Percentiles rank a stretch among this genome's conserved stretches.
Conservation (phyloP, 2,888 invertebrate genomes). For the Aleiodes testaceus region DNA sequence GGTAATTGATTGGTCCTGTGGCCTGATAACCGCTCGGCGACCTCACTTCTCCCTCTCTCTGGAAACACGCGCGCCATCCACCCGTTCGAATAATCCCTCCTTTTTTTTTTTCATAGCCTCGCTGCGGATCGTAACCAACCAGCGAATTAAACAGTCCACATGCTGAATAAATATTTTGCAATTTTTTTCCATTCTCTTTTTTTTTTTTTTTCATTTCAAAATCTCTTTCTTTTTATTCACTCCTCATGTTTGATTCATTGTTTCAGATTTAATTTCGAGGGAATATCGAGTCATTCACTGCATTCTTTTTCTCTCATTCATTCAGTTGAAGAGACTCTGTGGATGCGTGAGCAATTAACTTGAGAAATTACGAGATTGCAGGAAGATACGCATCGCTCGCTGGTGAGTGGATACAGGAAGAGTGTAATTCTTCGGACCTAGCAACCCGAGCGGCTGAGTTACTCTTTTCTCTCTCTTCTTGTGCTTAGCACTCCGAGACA, state of each 20-base stretch:
- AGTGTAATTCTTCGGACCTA: slow-evolving; percentile 63
- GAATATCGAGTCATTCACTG: too few relatives aligned
- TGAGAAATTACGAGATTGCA: slow-evolving; percentile 62
- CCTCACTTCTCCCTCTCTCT: slow-evolving; percentile 49
- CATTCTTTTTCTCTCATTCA: background rate
- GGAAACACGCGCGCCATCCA: slow-evolving; percentile 56
- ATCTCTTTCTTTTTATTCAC: background rate
- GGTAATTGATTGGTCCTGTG: slow-evolving; percentile 68
- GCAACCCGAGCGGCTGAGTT: slow-evolving; percentile 51
- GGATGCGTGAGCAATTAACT: slow-evolving; percentile 65
- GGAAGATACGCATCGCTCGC: slow-evolving; percentile 63
- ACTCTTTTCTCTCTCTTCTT: too few relatives aligned
- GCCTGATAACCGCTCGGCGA: slow-evolving; percentile 64
- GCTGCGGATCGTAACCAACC: slow-evolving; percentile 26
- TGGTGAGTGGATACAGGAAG: slow-evolving; percentile 61
- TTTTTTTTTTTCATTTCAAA: background rate
- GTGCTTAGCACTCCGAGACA: slow-evolving; percentile 6
- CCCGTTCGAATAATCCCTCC: slow-evolving; percentile 57
- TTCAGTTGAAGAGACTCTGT: slow-evolving; percentile 42
- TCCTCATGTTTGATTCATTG: background rate
- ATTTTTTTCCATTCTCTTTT: background rate
- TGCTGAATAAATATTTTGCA: slow-evolving; percentile 26
- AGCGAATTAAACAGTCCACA: slow-evolving; percentile 21
- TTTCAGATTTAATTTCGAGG: too few relatives aligned
- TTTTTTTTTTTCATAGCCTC: slow-evolving; percentile 27